Base-by-base conservation (phyloP, 2,797 vertebrate genomes). In the Lacerta viridis region DNA sequence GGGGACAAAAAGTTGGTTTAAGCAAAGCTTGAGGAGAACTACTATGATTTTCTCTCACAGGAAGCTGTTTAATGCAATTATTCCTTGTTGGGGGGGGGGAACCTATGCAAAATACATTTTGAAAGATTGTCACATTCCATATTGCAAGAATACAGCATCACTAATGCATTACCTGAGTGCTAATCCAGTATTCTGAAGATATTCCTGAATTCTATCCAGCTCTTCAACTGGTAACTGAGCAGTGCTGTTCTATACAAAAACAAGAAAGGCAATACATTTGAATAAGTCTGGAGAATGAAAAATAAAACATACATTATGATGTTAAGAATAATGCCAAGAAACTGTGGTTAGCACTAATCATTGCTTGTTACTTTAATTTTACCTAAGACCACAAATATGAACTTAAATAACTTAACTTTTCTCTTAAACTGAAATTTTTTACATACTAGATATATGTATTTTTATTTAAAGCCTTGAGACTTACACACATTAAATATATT, bases 221-320 rank as follows among this genome's bases (percentile, higher is more conserved):
- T 99, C 99, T 93, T 99, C 99, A 91, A 98, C 92, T 18, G 99
- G 99, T 80, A 99, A 95, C 96, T 99, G 99, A 88, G 98, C 98
- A 91, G 97, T 92, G 90, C 98, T 99, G 95, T 98, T 99, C 99
- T 99, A 89, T 68, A 98, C 0, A 0, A 90, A 87, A 94, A 86
- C 15, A 75, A 90, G 41, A 88, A 86, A 75, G 41, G 46, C 76
- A 89, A 87, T 72, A 83, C 0, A 66, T 61, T 85, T 25, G 18
- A 2, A 7, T 78, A 18, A 83, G 6, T 46, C 36, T 59, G 17
- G 20, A 0, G 11, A 11, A 10, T 20, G 85, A 72, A 84, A 86
- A 1, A 68, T 1, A 0, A 25, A 1, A 39, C 4, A 72, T 7
- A 86, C 0, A 46, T 9, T 1, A 36, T 25, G 69, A 5, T 8